These are phyloP conservation scores for Poeciliopsis turrubarensis DNA, from an alignment of 2,113 vertebrate species.

Conservation along the genomic window DNA sequence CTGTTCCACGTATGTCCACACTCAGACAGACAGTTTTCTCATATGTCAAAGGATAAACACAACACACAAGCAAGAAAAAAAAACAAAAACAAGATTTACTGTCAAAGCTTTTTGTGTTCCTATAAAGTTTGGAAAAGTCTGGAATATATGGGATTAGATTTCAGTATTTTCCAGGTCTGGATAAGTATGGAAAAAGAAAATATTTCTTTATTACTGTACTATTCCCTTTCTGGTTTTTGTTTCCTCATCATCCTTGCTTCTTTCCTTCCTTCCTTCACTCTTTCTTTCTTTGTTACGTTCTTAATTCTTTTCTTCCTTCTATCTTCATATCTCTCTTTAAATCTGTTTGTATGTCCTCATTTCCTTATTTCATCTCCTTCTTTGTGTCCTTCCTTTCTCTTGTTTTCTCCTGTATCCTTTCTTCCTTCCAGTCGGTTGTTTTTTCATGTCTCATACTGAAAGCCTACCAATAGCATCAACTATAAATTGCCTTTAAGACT, in stretches of 20 bases:
- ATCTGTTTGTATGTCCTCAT: background rate
- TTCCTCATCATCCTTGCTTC: too few relatives aligned
- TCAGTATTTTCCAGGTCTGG: too few relatives aligned
- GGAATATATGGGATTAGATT: too few relatives aligned
- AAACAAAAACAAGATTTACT: too few relatives aligned
- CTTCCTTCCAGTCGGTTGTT: background rate
- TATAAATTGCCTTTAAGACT: background rate
- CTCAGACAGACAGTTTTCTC: background rate
- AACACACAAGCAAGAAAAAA: too few relatives aligned
- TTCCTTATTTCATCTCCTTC: background rate
- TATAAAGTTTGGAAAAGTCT: too few relatives aligned
- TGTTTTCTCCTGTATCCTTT: too few relatives aligned
- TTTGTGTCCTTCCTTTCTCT: background rate
- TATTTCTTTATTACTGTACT: too few relatives aligned
- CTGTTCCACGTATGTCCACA: constrained; percentile 88
- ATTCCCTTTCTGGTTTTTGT: too few relatives aligned
- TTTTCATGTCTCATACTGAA: background rate
- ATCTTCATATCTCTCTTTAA: background rate
- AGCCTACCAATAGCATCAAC: background rate
- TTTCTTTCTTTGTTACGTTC: background rate
- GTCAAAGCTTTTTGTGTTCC: too few relatives aligned
- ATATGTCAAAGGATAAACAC: background rate
- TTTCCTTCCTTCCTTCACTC: background rate
- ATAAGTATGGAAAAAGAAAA: too few relatives aligned
- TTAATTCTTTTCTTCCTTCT: background rate